phyloP scores from a whole-genome alignment of 2,113 vertebrate genomes.

The Eolophus roseicapilla region DNA sequence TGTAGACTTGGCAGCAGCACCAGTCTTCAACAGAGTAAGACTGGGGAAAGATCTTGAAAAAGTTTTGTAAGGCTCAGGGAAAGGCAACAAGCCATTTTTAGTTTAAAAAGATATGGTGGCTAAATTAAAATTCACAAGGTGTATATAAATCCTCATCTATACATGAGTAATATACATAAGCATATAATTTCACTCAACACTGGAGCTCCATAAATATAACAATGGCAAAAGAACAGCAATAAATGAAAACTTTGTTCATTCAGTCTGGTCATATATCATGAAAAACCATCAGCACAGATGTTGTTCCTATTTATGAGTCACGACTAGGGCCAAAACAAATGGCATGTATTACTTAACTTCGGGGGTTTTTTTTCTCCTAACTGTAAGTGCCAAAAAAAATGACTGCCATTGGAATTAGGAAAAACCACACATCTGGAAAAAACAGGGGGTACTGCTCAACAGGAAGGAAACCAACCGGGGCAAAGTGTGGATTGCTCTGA shows the following conservation, averaged over 20 bases:
- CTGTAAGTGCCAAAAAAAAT: not conserved
- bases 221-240: conserved; percentile 30
- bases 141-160: not conserved
- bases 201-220: conserved; percentile 40
- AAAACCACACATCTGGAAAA: not conserved
- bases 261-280: not conserved
- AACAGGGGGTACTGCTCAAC: not conserved
- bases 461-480: not conserved
- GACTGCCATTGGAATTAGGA: not conserved
- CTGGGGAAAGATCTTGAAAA: not conserved
- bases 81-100: not conserved
- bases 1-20: not conserved
- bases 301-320: conserved; percentile 33
- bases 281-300: conserved; percentile 52
- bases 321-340: conserved; percentile 37
- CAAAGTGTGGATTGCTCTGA: not conserved
- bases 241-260: conserved; percentile 24
- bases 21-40: not conserved
- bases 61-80: conserved; percentile 10
- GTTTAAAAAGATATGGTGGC: not conserved
- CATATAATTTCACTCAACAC: not conserved
- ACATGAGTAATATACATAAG: not conserved
- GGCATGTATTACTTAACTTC: conserved; percentile 17
- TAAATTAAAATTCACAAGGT: conserved; percentile 19
- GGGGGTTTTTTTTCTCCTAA: not conserved